phyloP scores from a whole-genome alignment of 2,113 vertebrate species.

The Petromus typicus region DNA sequence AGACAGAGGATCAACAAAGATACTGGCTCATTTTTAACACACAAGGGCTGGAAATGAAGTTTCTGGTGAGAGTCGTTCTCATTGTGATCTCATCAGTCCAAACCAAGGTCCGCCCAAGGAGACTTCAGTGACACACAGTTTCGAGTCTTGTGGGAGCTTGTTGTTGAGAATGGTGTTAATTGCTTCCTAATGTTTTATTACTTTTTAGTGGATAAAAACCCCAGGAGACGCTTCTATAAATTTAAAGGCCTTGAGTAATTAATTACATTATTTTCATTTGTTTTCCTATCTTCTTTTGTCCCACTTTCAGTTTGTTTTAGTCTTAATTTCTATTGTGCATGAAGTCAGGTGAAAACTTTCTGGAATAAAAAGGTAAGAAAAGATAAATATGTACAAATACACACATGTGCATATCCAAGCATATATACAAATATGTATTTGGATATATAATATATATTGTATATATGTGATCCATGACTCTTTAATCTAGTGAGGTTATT shows the following conservation, averaged over 20 bases:
- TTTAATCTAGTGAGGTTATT: neutral
- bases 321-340: neutral
- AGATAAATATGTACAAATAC: neutral
- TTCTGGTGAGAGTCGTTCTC: neutral
- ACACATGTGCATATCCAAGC: neutral
- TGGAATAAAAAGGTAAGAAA: neutral
- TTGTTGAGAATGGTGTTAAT: constrained; percentile 5
- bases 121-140: neutral
- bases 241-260: constrained; percentile 4
- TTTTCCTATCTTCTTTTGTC: neutral
- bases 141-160: neutral
- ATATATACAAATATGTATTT: neutral
- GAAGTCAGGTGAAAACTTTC: neutral
- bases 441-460: neutral
- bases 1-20: neutral
- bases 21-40: neutral
- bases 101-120: neutral
- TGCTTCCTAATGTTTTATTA: neutral
- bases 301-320: neutral
- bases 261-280: neutral
- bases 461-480: neutral
- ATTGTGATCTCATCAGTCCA: neutral
- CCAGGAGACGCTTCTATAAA: neutral
- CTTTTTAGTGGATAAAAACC: neutral
- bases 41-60: rapidly evolving